Conservation (phyloP, 2,113 vertebrate species). For the Tupaia tana region DNA sequence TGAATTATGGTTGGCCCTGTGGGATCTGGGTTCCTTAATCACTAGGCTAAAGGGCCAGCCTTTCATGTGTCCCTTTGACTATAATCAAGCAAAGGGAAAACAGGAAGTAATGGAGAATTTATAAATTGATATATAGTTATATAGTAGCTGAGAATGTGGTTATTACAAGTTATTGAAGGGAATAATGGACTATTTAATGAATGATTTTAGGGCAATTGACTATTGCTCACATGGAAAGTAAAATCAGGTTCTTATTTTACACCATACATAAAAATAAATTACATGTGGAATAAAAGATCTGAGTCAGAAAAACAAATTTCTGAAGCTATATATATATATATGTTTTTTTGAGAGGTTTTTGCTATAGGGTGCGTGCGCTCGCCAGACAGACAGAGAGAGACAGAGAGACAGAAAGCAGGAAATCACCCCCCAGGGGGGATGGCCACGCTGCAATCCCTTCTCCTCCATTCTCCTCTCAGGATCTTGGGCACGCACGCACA, state of each 20-base stretch:
- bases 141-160: not conserved
- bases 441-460: too few species aligned
- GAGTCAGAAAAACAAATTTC: conserved; percentile 1
- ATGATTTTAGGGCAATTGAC: not conserved
- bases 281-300: conserved; percentile 5
- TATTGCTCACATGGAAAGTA: not conserved
- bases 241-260: not conserved
- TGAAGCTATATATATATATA: conserved; percentile 49
- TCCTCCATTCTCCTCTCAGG: too few species aligned
- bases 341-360: too few species aligned
- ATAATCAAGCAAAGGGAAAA: not conserved
- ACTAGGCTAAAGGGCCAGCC: too few species aligned
- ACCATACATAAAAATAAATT: not conserved
- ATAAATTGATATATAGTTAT: not conserved
- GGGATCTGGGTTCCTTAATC: too few species aligned
- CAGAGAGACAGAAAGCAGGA: too few species aligned
- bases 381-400: too few species aligned
- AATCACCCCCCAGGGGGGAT: too few species aligned
- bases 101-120: not conserved
- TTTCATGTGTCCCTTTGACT: not conserved
- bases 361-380: too few species aligned
- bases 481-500: too few species aligned
- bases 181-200: not conserved
- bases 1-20: too few species aligned
- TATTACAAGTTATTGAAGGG: not conserved